These are phyloP conservation scores for Temnothorax ravouxi DNA, from an alignment of 2,888 invertebrate genomes.

Conservation along the genomic window DNA sequence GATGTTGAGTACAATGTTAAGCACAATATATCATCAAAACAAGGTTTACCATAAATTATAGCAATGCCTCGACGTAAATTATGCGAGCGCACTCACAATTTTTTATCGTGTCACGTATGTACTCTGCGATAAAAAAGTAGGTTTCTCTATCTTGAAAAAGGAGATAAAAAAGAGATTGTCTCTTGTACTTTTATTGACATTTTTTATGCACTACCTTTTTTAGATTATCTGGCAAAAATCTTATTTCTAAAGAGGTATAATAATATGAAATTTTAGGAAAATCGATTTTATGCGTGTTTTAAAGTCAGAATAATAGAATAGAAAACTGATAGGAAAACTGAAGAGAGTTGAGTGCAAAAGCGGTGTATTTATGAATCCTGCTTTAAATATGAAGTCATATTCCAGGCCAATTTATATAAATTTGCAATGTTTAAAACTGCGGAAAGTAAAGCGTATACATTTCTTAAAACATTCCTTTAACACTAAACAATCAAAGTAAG, in stretches of 20 bases:
- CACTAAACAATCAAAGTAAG: neutral
- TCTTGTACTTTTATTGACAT: neutral
- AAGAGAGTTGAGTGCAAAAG: neutral
- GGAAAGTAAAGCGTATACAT: neutral
- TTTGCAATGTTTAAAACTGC: neutral
- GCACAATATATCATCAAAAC: slow-evolving; percentile 16
- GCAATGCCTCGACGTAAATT: neutral
- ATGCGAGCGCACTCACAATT: neutral
- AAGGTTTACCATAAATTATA: slow-evolving; percentile 38
- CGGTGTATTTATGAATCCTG: neutral
- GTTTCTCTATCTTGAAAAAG: slow-evolving; percentile 8
- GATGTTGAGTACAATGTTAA: neutral
- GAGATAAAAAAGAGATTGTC: neutral
- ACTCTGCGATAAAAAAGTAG: slow-evolving; percentile 21
- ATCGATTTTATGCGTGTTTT: neutral
- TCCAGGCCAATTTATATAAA: neutral
- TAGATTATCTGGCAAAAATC: neutral
- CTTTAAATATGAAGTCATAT: neutral
- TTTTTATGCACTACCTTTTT: neutral
- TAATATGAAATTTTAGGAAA: neutral
- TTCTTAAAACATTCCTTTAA: neutral
- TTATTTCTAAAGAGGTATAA: neutral
- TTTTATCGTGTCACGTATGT: slow-evolving; percentile 1
- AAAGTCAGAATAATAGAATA: neutral
- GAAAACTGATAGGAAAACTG: neutral